Evolutionary conservation across 1,140 invertebrate species (phyloP).

Genomic region (Cherax destructor): DNA sequence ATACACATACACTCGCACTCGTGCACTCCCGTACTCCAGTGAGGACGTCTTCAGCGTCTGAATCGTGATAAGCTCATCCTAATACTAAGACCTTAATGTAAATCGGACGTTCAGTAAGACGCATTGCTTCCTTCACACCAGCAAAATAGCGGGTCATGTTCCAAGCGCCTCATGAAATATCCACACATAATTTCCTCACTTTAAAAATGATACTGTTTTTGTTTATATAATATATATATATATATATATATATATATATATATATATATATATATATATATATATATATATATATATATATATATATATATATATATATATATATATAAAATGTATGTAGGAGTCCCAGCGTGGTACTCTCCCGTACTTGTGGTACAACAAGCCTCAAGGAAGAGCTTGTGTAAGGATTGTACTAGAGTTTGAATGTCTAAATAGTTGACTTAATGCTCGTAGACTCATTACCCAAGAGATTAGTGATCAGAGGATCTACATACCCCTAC

Average conservation of each 20-base stretch:
- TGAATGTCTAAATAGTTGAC: not conserved
- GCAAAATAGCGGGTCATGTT: conserved; percentile 38
- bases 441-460: not conserved
- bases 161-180: conserved; percentile 8
- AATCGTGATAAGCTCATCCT: conserved; percentile 21
- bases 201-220: not conserved
- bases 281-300: too few species aligned
- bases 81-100: conserved; percentile 16
- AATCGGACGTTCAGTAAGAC: conserved; percentile 37
- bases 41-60: not conserved
- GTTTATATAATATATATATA: not conserved
- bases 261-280: too few species aligned
- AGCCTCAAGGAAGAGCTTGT: too few species aligned
- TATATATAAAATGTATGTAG: too few species aligned
- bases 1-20: not conserved
- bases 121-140: conserved; percentile 22
- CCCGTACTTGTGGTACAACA: too few species aligned
- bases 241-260: too few species aligned
- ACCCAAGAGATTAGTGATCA: not conserved
- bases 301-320: too few species aligned
- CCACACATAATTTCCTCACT: conserved; percentile 29
- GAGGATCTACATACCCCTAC: not conserved
- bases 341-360: too few species aligned
- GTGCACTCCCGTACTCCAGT: not conserved
- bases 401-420: not conserved